Evolutionary conservation across 2,888 invertebrate genomes (phyloP), one percentile per base, ranked within the genome.

Genomic region (Tenthredo mesomela): DNA sequence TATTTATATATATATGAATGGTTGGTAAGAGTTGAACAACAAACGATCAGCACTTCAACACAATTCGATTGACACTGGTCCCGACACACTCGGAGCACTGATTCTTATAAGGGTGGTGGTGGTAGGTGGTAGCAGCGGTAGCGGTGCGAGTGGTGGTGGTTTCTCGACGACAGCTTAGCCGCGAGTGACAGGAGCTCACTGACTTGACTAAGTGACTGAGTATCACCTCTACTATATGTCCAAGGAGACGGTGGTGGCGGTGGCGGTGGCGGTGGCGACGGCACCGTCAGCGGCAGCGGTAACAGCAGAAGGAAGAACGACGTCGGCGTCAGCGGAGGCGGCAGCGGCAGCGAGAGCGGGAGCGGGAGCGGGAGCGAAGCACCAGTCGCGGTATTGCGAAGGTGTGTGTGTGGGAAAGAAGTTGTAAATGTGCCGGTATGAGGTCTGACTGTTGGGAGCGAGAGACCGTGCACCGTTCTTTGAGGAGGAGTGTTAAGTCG

Each of bases 121-220:
- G 75, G 80, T 85, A 85, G 87, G 73, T 43, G 73, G 43, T 75
- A 43, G 75, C 18, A 47, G 40, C 21, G 21, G 73, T 73, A 37
- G 40, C 12, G 61, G 37, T 61, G 33, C 61, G 40, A 37, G 80
- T 80, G 61, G 80, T 80, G 58, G 80, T 77, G 47, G 77, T 80
- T 80, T 61, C 61, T 40, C 80, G 37, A 61, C 80, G 80, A 61
- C 80, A 61, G 80, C 80, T 80, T 61, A 50, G 61, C 80, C 50
- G 80, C 91, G 92, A 91, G 90, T 92, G 92, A 91, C 92, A 92
- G 91, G 88, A 92, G 90, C 89, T 92, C 90, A 92, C 92, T 92
- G 92, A 91, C 89, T 86, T 85, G 86, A 37, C 61, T 65, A 83
- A 87, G 86, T 84, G 85, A 80, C 61, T 80, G 80, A 80, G 80